Evolutionary conservation across 2,113 vertebrate species (phyloP).

Genomic region (Tauraco erythrolophus): DNA sequence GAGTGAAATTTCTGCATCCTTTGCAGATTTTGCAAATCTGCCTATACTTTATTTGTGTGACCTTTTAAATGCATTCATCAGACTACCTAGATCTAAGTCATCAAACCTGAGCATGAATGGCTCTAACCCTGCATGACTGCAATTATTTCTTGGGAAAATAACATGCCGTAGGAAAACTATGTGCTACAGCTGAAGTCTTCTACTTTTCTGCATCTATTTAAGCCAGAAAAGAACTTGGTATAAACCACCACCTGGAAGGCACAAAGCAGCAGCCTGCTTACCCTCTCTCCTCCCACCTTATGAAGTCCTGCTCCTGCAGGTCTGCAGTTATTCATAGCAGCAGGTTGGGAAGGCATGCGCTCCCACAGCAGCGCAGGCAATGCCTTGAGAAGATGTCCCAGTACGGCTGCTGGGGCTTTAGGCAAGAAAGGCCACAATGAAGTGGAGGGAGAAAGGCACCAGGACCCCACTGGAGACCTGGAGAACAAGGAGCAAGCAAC

Average conservation of each 20-base stretch:
- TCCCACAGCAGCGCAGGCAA: accelerated
- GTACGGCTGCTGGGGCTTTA: neutral
- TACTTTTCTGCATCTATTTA: neutral
- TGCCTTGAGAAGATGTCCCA: neutral
- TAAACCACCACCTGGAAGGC: neutral
- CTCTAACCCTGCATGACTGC: neutral
- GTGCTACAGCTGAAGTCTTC: neutral
- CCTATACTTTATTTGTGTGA: neutral
- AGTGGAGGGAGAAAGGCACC: neutral
- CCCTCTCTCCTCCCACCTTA: neutral
- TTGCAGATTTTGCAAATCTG: neutral
- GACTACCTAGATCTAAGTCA: neutral
- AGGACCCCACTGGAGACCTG: neutral
- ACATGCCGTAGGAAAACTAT: neutral
- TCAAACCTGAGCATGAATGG: neutral
- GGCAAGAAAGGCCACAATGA: neutral
- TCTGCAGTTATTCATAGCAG: neutral
- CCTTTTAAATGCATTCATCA: neutral
- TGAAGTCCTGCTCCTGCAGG: neutral
- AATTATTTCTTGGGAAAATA: neutral
- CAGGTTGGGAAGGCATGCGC: accelerated
- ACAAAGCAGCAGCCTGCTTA: neutral
- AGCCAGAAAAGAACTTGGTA: neutral
- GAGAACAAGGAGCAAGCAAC: neutral
- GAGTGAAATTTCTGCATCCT: neutral